A percentile compares a stretch with the other conserved stretches of the same genome.
Conservation (phyloP, 2,113 vertebrate genomes). For the Phodopus roborovskii region DNA sequence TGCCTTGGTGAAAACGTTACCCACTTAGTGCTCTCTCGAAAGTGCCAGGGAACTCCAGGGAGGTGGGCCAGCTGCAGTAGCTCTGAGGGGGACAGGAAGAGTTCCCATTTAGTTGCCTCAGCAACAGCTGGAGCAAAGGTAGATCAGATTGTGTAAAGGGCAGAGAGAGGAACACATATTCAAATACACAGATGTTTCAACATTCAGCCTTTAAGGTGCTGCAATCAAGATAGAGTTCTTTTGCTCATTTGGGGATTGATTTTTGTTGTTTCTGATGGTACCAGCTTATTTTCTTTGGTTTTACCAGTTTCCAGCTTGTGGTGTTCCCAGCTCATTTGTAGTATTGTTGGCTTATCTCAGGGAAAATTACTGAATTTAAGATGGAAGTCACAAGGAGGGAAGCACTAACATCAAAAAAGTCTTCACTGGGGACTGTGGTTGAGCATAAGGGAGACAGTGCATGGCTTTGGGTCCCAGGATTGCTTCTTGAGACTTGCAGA, state of each 20-base stretch:
- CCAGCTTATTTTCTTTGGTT: not conserved
- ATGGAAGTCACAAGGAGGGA: not conserved
- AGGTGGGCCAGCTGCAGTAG: not conserved
- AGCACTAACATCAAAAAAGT: not conserved
- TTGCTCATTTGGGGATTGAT: not conserved
- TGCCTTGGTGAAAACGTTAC: not conserved
- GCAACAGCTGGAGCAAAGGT: not conserved
- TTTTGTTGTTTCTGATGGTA: not conserved
- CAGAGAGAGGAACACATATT: not conserved
- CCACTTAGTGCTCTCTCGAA: not conserved
- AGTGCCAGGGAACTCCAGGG: not conserved
- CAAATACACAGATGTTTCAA: not conserved
- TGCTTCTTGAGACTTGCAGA: no score
- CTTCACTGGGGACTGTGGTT: not conserved
- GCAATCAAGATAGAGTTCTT: not conserved
- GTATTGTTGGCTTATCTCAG: not conserved
- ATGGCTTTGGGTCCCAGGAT: no score
- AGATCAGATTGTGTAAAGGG: not conserved
- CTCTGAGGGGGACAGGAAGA: not conserved
- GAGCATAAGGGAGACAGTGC: not conserved
- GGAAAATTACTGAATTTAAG: not conserved
- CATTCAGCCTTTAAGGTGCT: not conserved
- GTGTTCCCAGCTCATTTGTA: not conserved
- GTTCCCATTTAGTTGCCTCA: not conserved
- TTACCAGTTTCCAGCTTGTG: not conserved